These are phyloP conservation scores for Diplodus puntazzo DNA, from an alignment of 2,797 vertebrate genomes.

Conservation along the genomic window DNA sequence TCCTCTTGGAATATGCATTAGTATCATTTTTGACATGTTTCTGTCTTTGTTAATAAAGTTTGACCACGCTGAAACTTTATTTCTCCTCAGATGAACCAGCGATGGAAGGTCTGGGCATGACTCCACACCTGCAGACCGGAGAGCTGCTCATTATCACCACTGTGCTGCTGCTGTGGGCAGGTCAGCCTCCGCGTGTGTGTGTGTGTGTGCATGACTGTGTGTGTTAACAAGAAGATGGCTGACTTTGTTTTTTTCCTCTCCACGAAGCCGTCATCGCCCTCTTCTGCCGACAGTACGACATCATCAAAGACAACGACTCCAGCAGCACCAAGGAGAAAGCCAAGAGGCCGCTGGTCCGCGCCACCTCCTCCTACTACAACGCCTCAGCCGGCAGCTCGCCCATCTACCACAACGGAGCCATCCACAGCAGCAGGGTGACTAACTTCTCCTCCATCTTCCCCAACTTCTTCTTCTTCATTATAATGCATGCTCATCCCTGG, in stretches of 20 bases:
- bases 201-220: background rate
- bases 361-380: conserved; percentile 85
- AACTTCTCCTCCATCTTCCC: background rate
- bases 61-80: background rate
- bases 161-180: conserved; percentile 97
- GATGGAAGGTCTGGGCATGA: conserved; percentile 94
- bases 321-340: conserved; percentile 93
- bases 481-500: conserved; percentile 25
- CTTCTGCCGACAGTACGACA: conserved; percentile 98
- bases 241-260: background rate
- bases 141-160: conserved; percentile 97
- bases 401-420: conserved; percentile 88
- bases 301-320: conserved; percentile 98
- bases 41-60: background rate
- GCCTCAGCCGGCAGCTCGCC: conserved; percentile 87
- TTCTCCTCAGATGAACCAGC: conserved; percentile 91
- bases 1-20: background rate
- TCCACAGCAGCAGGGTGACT: conserved; percentile 88
- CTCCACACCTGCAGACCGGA: conserved; percentile 92
- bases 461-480: background rate
- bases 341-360: conserved; percentile 90
- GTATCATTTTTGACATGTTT: background rate
- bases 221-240: no score
- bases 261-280: conserved; percentile 93
- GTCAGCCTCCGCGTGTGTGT: conserved; percentile 75